Evolutionary conservation across 2,888 invertebrate genomes (phyloP).

Genomic region (Phania funesta): DNA sequence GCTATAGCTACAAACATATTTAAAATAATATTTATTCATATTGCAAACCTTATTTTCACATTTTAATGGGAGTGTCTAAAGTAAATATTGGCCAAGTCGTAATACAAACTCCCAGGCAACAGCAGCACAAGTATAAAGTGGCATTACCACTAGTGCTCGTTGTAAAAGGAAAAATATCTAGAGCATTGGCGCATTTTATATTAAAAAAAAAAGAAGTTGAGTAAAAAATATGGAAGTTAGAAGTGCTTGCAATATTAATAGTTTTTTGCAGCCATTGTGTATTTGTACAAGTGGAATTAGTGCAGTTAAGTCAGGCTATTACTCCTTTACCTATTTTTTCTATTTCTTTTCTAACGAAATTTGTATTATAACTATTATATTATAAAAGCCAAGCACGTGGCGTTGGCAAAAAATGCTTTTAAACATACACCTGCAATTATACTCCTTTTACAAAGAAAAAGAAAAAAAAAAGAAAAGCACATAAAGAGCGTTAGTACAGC

Average conservation of each 20-base stretch:
- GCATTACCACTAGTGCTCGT: background rate
- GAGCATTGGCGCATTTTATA: slow-evolving; percentile 25
- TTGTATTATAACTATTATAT: slow-evolving; percentile 18
- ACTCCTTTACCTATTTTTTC: slow-evolving; percentile 15
- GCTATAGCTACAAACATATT: background rate
- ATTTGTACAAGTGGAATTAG: slow-evolving; percentile 30
- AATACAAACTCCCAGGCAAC: background rate
- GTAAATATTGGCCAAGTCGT: slow-evolving; percentile 31
- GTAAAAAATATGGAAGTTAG: slow-evolving; percentile 27
- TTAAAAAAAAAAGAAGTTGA: background rate
- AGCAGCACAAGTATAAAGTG: background rate
- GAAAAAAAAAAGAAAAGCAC: background rate
- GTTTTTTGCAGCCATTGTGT: slow-evolving; percentile 5
- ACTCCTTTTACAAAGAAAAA: background rate
- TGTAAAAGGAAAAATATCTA: slow-evolving; percentile 2
- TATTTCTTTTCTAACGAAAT: background rate
- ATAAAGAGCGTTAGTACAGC: background rate
- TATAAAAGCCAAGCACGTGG: slow-evolving; percentile 56
- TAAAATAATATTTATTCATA: background rate
- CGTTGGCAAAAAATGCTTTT: slow-evolving; percentile 46
- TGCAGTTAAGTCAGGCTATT: slow-evolving; percentile 46
- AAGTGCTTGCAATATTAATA: slow-evolving; percentile 45
- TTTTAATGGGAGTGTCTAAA: slow-evolving; percentile 45
- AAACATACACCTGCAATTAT: slow-evolving; percentile 55
- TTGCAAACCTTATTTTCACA: slow-evolving; percentile 12